Evolutionary conservation across 2,888 invertebrate genomes (phyloP).

Genomic region (Heliconius aoede): DNA sequence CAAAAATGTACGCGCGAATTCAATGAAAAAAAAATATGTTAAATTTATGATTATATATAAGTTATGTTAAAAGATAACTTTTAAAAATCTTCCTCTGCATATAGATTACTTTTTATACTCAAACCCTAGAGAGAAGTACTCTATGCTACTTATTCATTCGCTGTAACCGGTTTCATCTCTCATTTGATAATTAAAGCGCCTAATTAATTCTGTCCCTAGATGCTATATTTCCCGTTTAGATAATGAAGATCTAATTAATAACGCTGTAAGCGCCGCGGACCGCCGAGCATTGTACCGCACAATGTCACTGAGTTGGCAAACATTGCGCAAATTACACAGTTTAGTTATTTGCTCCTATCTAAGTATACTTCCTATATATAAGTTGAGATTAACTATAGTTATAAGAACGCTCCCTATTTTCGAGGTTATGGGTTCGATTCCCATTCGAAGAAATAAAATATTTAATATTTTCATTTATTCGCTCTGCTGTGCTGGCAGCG

Average conservation of each 20-base stretch:
- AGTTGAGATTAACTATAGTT: background rate
- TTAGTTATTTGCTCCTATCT: background rate
- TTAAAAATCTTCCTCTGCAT: slow-evolving; percentile 12
- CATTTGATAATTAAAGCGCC: slow-evolving; percentile 21
- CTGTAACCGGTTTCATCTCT: slow-evolving; percentile 4
- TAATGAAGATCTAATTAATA: slow-evolving; percentile 12
- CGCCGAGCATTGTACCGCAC: no score
- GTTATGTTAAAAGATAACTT: slow-evolving; percentile 1
- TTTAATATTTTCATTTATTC: no score
- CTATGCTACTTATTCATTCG: slow-evolving; percentile 1
- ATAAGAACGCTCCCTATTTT: no score
- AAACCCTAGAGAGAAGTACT: background rate
- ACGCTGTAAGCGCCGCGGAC: background rate
- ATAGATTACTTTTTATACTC: slow-evolving; percentile 10
- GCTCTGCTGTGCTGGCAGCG: no score
- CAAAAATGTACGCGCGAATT: background rate
- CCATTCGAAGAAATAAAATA: no score
- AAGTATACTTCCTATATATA: background rate
- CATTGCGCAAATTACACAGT: background rate
- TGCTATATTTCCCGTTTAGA: slow-evolving; percentile 16
- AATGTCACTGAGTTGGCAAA: slow-evolving; percentile 5
- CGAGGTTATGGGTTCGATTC: no score
- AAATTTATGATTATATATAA: background rate
- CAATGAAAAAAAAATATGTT: slow-evolving; percentile 8
- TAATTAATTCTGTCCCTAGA: slow-evolving; percentile 29